Percentiles rank a stretch among this genome's conserved stretches.
Conservation (phyloP, 2,888 invertebrate species). For the Oligia strigilis region DNA sequence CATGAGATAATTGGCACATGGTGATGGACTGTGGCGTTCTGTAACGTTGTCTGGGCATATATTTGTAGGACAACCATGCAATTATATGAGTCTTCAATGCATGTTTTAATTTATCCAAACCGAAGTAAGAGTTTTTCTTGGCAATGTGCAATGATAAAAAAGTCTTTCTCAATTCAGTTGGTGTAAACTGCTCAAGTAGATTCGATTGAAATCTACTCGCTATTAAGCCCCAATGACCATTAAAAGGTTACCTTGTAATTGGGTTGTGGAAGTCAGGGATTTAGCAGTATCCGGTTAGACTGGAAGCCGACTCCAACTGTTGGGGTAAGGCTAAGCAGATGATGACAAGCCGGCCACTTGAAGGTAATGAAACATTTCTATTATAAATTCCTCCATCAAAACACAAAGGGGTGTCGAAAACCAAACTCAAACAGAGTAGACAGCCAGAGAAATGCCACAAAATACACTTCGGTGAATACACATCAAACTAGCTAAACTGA, state of each 20-base stretch:
- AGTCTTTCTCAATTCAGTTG: not conserved
- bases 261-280: not conserved
- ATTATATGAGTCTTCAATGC: not conserved
- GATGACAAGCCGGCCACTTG: not conserved
- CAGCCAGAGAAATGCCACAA: constrained; percentile 55
- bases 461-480: constrained; percentile 66
- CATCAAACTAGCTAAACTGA: constrained; percentile 70
- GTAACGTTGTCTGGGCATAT: not conserved
- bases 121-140: not conserved
- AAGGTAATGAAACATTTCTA: not conserved
- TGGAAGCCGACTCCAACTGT: not conserved
- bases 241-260: not conserved
- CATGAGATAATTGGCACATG: constrained; percentile 31
- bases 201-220: not conserved
- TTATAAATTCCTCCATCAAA: constrained; percentile 8
- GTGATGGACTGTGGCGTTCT: not conserved
- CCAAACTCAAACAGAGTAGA: constrained; percentile 38
- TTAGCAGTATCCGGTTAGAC: not conserved
- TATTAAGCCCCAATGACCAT: not conserved
- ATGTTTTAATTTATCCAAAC: not conserved
- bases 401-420: constrained; percentile 51
- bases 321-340: not conserved
- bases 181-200: not conserved
- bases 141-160: not conserved
- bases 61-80: not conserved